phyloP scores from a whole-genome alignment of 2,888 invertebrate species.

The Cataglyphis altisquamis region DNA sequence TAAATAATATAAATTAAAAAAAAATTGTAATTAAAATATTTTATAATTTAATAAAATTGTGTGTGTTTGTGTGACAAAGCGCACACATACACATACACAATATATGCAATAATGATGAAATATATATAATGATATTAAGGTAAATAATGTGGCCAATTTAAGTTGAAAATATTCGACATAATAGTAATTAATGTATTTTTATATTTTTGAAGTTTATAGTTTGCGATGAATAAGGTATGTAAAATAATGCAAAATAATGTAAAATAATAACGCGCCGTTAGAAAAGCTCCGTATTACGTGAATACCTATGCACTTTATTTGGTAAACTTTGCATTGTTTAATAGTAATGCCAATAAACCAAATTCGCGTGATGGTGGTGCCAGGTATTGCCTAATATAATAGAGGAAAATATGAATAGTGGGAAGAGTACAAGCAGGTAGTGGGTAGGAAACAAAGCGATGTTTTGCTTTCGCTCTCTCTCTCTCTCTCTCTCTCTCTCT shows the following conservation, averaged over 20 bases:
- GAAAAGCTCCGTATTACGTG: constrained; percentile 36
- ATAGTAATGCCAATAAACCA: constrained; percentile 49
- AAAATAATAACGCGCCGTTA: constrained; percentile 22
- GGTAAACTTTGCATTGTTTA: constrained; percentile 50
- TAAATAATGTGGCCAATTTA: background rate
- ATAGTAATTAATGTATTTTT: background rate
- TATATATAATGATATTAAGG: background rate
- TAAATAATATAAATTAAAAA: background rate
- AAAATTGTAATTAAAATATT: background rate
- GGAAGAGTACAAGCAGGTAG: constrained; percentile 47
- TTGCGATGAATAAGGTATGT: background rate
- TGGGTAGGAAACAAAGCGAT: constrained; percentile 53
- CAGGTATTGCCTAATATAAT: constrained; percentile 50
- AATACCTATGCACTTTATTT: constrained; percentile 47
- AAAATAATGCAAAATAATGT: constrained; percentile 47
- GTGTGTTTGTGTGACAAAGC: background rate
- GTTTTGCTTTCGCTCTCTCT: constrained; percentile 46
- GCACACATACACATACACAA: too few species aligned
- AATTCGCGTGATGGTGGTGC: constrained; percentile 29
- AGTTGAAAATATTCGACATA: background rate
- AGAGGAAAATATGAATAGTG: constrained; percentile 53
- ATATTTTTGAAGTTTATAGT: constrained; percentile 18
- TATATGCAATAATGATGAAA: background rate
- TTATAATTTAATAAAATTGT: constrained; percentile 3
- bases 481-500: too few species aligned